Base-by-base conservation (phyloP, 1,140 invertebrate species). In the Lasioglossum albipes region DNA sequence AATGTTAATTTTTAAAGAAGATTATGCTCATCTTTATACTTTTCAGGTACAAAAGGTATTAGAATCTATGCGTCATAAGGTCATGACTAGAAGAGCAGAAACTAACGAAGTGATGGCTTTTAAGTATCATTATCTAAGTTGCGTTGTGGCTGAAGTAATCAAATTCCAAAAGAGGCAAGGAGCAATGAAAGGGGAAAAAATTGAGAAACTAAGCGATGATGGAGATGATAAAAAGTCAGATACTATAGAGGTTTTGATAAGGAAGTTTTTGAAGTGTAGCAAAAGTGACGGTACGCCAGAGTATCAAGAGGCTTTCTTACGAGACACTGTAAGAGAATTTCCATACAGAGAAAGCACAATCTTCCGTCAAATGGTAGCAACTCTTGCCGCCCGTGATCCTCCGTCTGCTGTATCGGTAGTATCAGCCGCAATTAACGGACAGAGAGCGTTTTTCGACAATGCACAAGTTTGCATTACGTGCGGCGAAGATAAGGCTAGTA, bases 81-180 rank as follows among this genome's bases (percentile, higher is more conserved):
- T 99, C 94, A 98, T 99, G 96, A 97, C 97, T 75, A 94, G 95
- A 86, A 95, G 96, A 7, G 94, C 94, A 65, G 97, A 98, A 76
- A 95, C 95, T 0, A 99, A 99, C 93, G 98, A 99, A 94, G 95
- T 99, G 9, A 96, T 98, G 94, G 96, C 97, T 2, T 97, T 99
- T 81, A 99, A 99, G 91, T 97, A 97, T 89, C 97, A 98, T 91
- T 98, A 98, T 89, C 92, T 98, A 1, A 94, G 95, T 54, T 97
- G 95, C 90, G 94, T 98, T 68, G 92, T 98, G 16, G 94, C 94
- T 59, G 96, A 97, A 91, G 93, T 98, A 18, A 92, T 95, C 67
- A 96, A 96, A 89, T 95, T 94, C 74, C 94, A 96, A 83, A 95
- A 95, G 83, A 94, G 94, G 62, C 95, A 95, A 89, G 93, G 94